These are phyloP conservation scores for Morus bassanus DNA, from an alignment of 2,797 vertebrate genomes.

Conservation along the genomic window DNA sequence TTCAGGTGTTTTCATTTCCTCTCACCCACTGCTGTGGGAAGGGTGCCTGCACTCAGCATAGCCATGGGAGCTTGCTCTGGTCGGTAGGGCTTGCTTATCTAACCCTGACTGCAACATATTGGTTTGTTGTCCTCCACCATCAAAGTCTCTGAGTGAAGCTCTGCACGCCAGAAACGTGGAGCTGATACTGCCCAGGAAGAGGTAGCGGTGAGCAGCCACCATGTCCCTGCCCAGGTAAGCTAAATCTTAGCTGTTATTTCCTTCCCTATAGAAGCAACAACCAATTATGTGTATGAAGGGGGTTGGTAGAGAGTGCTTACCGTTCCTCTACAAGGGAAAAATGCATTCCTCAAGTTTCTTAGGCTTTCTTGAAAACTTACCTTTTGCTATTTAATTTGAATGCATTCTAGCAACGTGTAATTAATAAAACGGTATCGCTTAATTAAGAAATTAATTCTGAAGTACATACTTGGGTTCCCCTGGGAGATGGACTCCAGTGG, in stretches of 20 bases:
- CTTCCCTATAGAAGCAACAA: not conserved
- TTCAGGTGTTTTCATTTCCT: not conserved
- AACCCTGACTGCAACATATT: not conserved
- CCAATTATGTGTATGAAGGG: not conserved
- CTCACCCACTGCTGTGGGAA: not conserved
- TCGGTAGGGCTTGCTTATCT: not conserved
- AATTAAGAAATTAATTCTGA: constrained; percentile 6
- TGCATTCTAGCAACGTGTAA: not conserved
- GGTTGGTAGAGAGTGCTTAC: fast-evolving
- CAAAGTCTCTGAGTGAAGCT: not conserved
- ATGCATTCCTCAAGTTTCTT: not conserved
- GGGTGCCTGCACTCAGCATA: not conserved
- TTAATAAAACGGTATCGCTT: not conserved
- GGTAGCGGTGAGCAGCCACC: not conserved
- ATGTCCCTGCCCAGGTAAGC: constrained; percentile 7
- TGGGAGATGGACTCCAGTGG: constrained; percentile 77
- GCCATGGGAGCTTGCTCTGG: not conserved
- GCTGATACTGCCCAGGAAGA: not conserved
- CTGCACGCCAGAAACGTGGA: not conserved
- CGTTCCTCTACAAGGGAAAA: not conserved
- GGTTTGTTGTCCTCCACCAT: not conserved
- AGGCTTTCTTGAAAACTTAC: not conserved
- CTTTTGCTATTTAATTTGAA: not conserved
- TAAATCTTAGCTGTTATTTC: not conserved
- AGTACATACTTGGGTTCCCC: constrained; percentile 89